Base-by-base conservation (phyloP, 2,113 vertebrate species). In the Coptodon bakossiorum region DNA sequence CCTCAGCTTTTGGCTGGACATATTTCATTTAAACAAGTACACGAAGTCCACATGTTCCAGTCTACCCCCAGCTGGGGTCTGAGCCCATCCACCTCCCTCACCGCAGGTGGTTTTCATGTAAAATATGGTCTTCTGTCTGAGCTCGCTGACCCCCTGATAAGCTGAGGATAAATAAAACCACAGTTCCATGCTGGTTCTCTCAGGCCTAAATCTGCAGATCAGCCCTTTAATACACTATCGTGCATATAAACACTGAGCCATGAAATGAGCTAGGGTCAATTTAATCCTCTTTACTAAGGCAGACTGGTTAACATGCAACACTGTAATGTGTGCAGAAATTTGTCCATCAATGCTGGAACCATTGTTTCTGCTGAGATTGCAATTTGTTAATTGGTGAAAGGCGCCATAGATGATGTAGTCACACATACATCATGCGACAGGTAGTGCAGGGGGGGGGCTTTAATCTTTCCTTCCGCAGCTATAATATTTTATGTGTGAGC, bases 231-330 rank as follows among this genome's bases (percentile, higher is more conserved):
- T 92, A 92, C 91, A 81, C 82, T 71, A 68, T 80, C 90, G 83
- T 38, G 89, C 83, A 81, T 89, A 87, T 90, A 91, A 91, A 95
- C 91, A 91, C 88, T 86, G 91, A 94, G 88, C 91, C 92, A 90
- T 88, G 90, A 93, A 93, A 95, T 93, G 86, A 94, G 88, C 92
- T 83, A 59, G 82, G 83, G 90, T 93, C 87, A 82, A 86, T 61
- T 57, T 95, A 95, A 94, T 95, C 92, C 94, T 94, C 95, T 94
- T 93, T 86, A 88, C 63, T 14, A 78, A 68, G 71, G 59, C 83
- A 10, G 68, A 82, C 86, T 24, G 78, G 27, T 79, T 73, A 66
- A 76, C 56, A 56, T 66, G 71, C 66, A 34, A 73, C 57, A 48
- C 57, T 38, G 78, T 82, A 90, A 88, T 80, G 82, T 43, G 68